phyloP scores from a whole-genome alignment of 2,888 invertebrate genomes.

The Dichetophora obliterata region DNA sequence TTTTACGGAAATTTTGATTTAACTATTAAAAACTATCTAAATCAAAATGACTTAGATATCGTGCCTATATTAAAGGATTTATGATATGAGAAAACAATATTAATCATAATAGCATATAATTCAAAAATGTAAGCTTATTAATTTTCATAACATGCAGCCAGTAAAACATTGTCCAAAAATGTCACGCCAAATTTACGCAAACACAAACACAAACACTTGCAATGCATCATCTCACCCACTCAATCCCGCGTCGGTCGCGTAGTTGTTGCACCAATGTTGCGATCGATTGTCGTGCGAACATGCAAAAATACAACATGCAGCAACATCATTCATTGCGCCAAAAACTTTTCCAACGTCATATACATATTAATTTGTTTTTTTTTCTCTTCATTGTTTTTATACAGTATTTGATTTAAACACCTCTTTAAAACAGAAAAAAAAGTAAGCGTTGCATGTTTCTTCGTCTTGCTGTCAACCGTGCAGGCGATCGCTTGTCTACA shows the following conservation, averaged over 20 bases:
- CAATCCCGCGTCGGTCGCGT: not conserved
- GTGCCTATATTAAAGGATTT: no score
- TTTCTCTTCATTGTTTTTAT: not conserved
- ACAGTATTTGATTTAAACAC: not conserved
- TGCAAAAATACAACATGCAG: conserved; percentile 26
- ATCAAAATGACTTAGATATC: no score
- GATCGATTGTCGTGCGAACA: conserved; percentile 38
- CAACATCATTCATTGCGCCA: no score
- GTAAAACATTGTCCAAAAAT: not conserved
- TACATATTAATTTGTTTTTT: no score
- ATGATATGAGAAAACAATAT: no score
- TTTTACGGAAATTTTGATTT: no score
- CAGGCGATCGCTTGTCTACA: not conserved
- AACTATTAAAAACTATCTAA: no score
- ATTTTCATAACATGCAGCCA: no score
- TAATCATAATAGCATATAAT: no score
- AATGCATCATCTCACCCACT: not conserved
- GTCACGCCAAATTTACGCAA: conserved; percentile 13
- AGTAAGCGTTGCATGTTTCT: not conserved
- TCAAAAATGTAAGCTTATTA: no score
- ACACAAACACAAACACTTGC: not conserved
- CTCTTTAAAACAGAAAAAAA: not conserved
- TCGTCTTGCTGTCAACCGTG: not conserved
- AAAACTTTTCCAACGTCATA: conserved; percentile 9
- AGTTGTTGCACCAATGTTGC: not conserved